A percentile compares a stretch with the other conserved stretches of the same genome.
Conservation (phyloP, 2,888 invertebrate genomes). For the Luffia ferchaultella region DNA sequence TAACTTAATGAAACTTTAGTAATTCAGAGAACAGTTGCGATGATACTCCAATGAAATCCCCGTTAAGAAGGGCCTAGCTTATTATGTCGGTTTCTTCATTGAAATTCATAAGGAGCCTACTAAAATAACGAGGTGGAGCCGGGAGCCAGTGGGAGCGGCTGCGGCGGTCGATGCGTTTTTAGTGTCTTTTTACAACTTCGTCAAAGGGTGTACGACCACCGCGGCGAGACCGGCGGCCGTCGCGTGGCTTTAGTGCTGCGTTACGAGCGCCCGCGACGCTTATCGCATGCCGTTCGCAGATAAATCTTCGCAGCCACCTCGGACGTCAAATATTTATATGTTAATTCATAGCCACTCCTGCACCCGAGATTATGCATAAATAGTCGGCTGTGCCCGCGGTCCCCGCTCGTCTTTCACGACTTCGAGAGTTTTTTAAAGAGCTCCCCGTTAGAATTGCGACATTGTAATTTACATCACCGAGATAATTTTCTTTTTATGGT, state of each 20-base stretch:
- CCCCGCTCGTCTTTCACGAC: slow-evolving; percentile 29
- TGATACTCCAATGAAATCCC: not conserved
- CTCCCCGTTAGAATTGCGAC: slow-evolving; percentile 26
- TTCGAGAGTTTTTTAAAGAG: slow-evolving; percentile 49
- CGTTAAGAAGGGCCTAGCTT: slow-evolving; percentile 24
- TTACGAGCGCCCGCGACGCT: slow-evolving; percentile 55
- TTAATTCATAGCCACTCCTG: slow-evolving; percentile 62
- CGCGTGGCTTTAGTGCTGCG: slow-evolving; percentile 37
- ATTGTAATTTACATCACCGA: slow-evolving; percentile 48
- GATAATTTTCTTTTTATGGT: slow-evolving; percentile 44
- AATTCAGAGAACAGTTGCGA: slow-evolving; percentile 7
- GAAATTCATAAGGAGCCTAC: slow-evolving; percentile 60
- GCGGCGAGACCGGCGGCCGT: slow-evolving; percentile 23
- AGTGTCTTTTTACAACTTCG: slow-evolving; percentile 64
- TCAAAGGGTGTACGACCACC: slow-evolving; percentile 50
- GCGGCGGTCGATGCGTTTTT: slow-evolving; percentile 53
- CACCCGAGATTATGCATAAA: slow-evolving; percentile 64
- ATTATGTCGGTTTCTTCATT: slow-evolving; percentile 49
- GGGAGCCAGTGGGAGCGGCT: slow-evolving; percentile 21
- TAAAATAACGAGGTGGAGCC: slow-evolving; percentile 49
- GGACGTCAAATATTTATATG: slow-evolving; percentile 66
- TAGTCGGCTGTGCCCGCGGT: slow-evolving; percentile 31
- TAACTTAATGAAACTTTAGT: not conserved
- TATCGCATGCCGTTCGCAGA: slow-evolving; percentile 52
- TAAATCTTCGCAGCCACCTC: slow-evolving; percentile 58